Conservation (phyloP, 1,140 invertebrate species). For the Sitobion miscanthi region DNA sequence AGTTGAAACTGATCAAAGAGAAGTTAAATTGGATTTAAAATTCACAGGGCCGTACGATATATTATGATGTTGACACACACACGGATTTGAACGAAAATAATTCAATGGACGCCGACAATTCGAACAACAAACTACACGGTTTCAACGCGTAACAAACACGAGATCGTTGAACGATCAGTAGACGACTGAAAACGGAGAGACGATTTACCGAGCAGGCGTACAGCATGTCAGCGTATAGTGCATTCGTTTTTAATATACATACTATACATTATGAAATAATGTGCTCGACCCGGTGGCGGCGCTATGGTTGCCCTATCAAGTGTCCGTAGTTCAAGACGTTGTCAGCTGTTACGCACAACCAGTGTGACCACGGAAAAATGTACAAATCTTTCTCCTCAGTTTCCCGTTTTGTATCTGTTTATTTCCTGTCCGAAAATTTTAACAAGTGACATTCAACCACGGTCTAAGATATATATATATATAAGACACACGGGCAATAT, state of each 20-base stretch:
- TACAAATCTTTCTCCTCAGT: not conserved
- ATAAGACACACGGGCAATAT: no score
- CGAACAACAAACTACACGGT: not conserved
- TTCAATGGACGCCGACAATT: not conserved
- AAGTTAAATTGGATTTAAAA: not conserved
- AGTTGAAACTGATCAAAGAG: not conserved
- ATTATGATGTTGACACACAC: not conserved
- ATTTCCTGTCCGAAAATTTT: not conserved
- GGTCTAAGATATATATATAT: no score
- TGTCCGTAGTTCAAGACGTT: not conserved
- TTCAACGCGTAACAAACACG: not conserved
- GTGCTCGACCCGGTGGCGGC: not conserved
- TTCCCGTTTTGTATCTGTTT: not conserved
- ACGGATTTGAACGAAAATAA: not conserved
- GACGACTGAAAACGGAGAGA: not conserved
- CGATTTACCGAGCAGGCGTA: not conserved
- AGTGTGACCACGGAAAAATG: not conserved
- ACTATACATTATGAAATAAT: not conserved
- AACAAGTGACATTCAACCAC: no score
- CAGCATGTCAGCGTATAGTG: not conserved
- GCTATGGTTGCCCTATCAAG: not conserved
- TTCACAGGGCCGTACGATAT: not conserved
- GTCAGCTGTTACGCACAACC: slow-evolving; percentile 9
- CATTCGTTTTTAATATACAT: not conserved
- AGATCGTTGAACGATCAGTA: not conserved